Evolutionary conservation across 2,888 invertebrate genomes (phyloP).

Genomic region (Rhamphomyia laevipes): DNA sequence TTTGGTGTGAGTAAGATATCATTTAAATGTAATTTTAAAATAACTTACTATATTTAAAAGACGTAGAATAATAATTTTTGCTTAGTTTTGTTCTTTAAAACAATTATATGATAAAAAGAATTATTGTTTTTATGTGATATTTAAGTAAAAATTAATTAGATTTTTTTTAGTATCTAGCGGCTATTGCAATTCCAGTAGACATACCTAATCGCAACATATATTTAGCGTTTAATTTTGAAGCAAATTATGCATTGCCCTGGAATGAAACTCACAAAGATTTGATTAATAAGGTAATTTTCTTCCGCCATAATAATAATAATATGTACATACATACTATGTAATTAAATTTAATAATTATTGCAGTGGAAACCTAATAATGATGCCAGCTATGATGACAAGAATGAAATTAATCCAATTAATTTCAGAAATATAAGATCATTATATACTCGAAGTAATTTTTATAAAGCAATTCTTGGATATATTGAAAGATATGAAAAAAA

Average conservation of each 20-base stretch:
- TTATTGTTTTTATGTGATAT: too few relatives aligned
- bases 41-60: too few relatives aligned
- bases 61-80: too few relatives aligned
- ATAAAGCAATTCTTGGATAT: neutral
- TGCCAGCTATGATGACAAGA: neutral
- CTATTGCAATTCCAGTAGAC: slow-evolving; percentile 51
- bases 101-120: too few relatives aligned
- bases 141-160: too few relatives aligned
- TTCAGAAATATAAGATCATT: neutral
- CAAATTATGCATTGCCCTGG: slow-evolving; percentile 38
- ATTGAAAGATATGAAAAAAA: neutral
- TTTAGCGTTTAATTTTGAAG: slow-evolving; percentile 54
- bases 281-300: slow-evolving; percentile 4
- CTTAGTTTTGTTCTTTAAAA: too few relatives aligned
- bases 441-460: neutral
- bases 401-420: neutral
- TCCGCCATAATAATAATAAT: too few relatives aligned
- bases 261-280: slow-evolving; percentile 5
- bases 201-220: slow-evolving; percentile 49
- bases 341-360: neutral
- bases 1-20: neutral
- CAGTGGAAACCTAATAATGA: neutral
- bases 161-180: slow-evolving; percentile 45
- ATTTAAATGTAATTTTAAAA: too few relatives aligned
- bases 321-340: too few relatives aligned